phyloP scores from a whole-genome alignment of 1,140 invertebrate genomes.

The Ceratina calcarata region DNA sequence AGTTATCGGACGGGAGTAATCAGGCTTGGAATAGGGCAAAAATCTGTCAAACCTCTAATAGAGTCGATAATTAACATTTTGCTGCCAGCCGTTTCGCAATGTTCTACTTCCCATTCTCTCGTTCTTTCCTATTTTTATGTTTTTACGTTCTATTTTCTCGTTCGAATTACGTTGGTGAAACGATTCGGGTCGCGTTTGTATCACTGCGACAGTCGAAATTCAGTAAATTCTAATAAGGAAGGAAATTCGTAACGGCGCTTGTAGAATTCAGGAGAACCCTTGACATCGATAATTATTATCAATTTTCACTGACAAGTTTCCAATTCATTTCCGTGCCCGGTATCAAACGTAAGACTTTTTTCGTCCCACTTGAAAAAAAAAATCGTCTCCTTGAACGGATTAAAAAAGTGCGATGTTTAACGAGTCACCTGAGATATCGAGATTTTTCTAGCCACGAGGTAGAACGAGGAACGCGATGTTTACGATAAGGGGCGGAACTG shows the following conservation, averaged over 20 bases:
- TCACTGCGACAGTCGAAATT: not conserved
- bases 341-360: not conserved
- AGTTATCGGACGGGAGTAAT: conserved; percentile 5
- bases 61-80: not conserved
- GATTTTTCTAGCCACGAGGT: not conserved
- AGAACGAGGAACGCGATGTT: not conserved
- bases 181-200: not conserved
- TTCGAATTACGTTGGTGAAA: not conserved
- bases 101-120: not conserved
- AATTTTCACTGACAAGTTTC: conserved; percentile 19
- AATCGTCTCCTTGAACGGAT: conserved; percentile 7
- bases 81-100: not conserved
- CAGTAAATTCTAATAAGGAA: not conserved
- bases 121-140: not conserved
- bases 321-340: not conserved
- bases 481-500: not conserved
- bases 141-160: not conserved
- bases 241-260: conserved; percentile 7
- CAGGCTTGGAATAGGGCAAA: not conserved
- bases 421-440: conserved; percentile 10
- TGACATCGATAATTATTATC: conserved; percentile 36
- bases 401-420: not conserved
- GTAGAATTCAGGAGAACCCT: conserved; percentile 20
- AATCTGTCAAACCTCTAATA: not conserved
- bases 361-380: not conserved